These are phyloP conservation scores for Zosterops pallidus DNA, from an alignment of 2,113 vertebrate species.

Conservation along the genomic window DNA sequence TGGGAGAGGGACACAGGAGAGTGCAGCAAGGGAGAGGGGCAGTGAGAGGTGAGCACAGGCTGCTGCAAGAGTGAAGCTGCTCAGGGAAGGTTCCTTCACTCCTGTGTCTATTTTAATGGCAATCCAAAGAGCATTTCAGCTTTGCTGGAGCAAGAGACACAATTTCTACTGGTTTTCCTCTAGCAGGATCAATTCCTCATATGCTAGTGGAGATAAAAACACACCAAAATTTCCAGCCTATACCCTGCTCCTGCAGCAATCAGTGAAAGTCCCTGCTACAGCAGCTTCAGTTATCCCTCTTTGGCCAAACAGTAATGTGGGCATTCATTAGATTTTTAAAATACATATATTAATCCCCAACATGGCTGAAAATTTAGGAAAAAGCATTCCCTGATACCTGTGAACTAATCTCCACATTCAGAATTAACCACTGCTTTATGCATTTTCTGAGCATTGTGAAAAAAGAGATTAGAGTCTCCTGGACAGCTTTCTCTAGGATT, in stretches of 20 bases:
- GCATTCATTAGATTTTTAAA: neutral
- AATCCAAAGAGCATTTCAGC: neutral
- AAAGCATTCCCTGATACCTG: neutral
- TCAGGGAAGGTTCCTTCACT: neutral
- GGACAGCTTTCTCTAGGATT: neutral
- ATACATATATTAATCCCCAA: neutral
- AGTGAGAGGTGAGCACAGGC: rapidly evolving
- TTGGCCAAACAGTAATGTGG: neutral
- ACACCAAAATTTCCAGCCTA: neutral
- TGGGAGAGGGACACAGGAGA: neutral
- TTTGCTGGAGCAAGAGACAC: neutral
- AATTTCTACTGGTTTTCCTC: neutral
- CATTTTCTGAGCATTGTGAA: neutral
- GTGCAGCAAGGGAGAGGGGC: neutral
- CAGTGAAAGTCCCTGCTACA: neutral
- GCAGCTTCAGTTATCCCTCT: neutral
- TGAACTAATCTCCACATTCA: neutral
- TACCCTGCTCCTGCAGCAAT: neutral
- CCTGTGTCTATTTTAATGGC: neutral
- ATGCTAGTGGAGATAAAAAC: neutral
- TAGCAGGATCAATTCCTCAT: neutral
- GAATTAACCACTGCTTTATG: neutral
- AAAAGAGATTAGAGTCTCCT: neutral
- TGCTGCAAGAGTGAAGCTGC: neutral
- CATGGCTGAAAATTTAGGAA: neutral